Base-by-base conservation (phyloP, 1,140 invertebrate genomes). In the Heliconius hewitsoni region DNA sequence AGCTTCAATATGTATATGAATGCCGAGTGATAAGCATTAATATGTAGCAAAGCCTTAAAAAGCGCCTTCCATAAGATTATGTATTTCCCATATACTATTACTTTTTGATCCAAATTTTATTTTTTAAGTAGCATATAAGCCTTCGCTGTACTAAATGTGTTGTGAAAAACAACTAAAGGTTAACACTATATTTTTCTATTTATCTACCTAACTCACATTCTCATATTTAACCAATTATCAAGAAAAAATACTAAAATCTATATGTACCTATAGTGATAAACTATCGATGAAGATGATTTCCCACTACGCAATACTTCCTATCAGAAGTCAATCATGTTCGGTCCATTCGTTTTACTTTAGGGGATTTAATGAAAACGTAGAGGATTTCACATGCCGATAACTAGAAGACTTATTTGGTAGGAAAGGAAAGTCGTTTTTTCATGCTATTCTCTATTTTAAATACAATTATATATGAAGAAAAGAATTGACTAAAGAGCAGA, bases 291-390 rank as follows among this genome's bases (percentile, higher is more conserved):
- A 66, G 23, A 66, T 23, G 11, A 66, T 27, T 13, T 66, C 9
- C 19, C 60, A 27, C 11, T 13, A 27, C 8, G 23, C 60, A 66
- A 57, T 11, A 66, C 23, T 66, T 66, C 13, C 60, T 66, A 66
- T 27, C 11, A 70, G 27, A 70, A 50, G 50, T 72, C 37, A 60
- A 84, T 84, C 79, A 79, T 81, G 76, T 79, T 81, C 55, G 83
- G 83, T 84, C 83, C 83, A 84, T 84, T 81, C 83, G 83, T 82
- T 81, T 75, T 50, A 46, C 42, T 60, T n/a, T 16, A 50, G 30
- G 37, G 27, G 60, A 66, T 9, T 66, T 8, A 6, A 66, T 23
- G 3, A 66, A 66, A 30, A 66, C 27, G 60, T 66, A 13, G 11
- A 16, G 60, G 60, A 30, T 27, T 27, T 66, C 60, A 30, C 60